Evolutionary conservation across 1,140 invertebrate genomes (phyloP), one percentile per base, ranked within the genome.

Genomic region (Augochlora pura): DNA sequence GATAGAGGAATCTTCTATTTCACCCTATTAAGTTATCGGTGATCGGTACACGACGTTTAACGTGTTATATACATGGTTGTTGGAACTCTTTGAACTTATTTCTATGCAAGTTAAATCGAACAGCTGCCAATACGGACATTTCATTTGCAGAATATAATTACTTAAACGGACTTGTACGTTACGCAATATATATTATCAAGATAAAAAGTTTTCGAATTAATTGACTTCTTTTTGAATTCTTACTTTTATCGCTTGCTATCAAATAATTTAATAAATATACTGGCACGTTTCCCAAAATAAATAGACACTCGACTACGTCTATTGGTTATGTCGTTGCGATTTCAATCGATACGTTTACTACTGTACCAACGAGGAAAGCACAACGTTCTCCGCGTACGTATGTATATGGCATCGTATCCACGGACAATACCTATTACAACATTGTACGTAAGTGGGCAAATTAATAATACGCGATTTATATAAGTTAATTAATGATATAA

Each of bases 351-450:
- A 32, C 12, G 23, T 3, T 5, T 25, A 60, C 16, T 49, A 46
- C 46, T 4, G 46, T 3, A 16, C 4, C 10, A 49, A 49, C 46
- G 14, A 49, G 46, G 16, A n/a, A n/a, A n/a, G n/a, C n/a, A n/a
- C n/a, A n/a, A n/a, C 62, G 10, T 76, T 82, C 79, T 68, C 46
- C 57, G 23, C 52, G 18, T n/a, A 52, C 27, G 25, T 27, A 70
- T 79, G 77, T 80, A 88, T 88, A 88, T 88, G 87, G 87, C 87
- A 88, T 82, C 87, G 60, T 21, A 88, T 88, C 77, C 87, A 88
- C 87, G 85, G 85, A 66, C 71, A 70, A 62, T 77, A 39, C 62
- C 66, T 64, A 18, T 65, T 39, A 54, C 23, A 32, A 49, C 21
- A 52, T 68, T 23, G 25, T 74, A 70, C 23, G 49, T 70, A 68